Percentiles rank a stretch among this genome's conserved stretches.
These are phyloP conservation scores for Scolopax rusticola DNA, from an alignment of 2,797 vertebrate species.

Conservation along the genomic window DNA sequence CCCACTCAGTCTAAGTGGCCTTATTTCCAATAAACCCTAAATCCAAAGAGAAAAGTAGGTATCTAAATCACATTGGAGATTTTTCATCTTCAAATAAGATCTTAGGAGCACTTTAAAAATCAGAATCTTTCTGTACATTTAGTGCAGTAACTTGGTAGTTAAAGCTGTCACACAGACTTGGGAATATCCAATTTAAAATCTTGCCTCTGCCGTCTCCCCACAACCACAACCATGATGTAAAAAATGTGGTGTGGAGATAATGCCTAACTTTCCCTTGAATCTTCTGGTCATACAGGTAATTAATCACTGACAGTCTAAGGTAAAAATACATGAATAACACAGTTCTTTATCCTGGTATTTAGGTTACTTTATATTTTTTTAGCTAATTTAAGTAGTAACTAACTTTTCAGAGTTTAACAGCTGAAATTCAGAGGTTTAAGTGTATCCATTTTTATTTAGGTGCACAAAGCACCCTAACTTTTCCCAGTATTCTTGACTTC, in stretches of 20 bases:
- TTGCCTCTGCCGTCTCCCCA: not conserved
- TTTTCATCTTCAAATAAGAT: not conserved
- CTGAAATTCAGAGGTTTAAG: not conserved
- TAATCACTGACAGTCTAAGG: not conserved
- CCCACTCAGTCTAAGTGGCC: not conserved
- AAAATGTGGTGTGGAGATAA: not conserved
- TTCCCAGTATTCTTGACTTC: not conserved
- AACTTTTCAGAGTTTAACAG: not conserved
- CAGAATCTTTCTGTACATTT: not conserved
- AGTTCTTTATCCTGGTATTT: not conserved
- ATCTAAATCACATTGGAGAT: not conserved
- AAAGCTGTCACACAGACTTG: not conserved
- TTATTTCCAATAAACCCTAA: not conserved
- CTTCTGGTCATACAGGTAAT: not conserved
- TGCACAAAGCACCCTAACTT: not conserved
- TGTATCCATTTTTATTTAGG: not conserved
- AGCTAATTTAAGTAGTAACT: not conserved
- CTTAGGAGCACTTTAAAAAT: not conserved
- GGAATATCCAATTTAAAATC: not conserved
- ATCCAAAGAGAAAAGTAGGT: not conserved
- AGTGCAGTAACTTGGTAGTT: not conserved
- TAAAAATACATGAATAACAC: not conserved
- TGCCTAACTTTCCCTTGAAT: not conserved
- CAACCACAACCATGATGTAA: not conserved
- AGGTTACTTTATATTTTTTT: not conserved